These are phyloP conservation scores for Diadema setosum DNA, from an alignment of 35 echinoderm and acorn worm genomes.

Conservation along the genomic window DNA sequence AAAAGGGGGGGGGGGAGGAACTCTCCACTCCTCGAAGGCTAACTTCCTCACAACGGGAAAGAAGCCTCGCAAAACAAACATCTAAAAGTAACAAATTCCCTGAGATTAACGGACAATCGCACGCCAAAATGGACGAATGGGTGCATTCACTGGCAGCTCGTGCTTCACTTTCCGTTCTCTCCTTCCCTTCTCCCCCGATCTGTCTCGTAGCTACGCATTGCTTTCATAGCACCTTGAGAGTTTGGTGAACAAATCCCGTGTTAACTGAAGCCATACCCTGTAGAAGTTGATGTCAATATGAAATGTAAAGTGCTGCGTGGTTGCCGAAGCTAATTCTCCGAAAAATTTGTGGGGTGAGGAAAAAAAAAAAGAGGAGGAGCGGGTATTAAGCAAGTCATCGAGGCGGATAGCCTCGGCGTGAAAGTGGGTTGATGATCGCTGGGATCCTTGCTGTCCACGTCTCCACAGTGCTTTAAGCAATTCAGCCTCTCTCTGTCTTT, in stretches of 20 bases:
- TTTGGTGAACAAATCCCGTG: not conserved
- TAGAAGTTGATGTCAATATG: not conserved
- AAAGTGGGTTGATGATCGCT: too few species aligned
- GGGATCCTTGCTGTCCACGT: too few species aligned
- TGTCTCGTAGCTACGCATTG: not conserved
- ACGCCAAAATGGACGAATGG: not conserved
- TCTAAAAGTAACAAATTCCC: conserved; percentile 12
- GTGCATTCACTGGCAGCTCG: not conserved
- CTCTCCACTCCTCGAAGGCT: not conserved
- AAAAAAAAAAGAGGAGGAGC: too few species aligned
- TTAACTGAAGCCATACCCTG: conserved; percentile 5
- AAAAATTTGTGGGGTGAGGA: too few species aligned
- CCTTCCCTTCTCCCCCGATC: not conserved
- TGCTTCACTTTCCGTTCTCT: not conserved
- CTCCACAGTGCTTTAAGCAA: too few species aligned
- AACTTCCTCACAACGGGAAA: not conserved
- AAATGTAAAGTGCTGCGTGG: not conserved
- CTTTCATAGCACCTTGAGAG: not conserved
- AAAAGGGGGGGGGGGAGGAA: not conserved
- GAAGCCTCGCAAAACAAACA: conserved; percentile 20
- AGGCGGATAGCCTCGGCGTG: too few species aligned
- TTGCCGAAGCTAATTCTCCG: not conserved
- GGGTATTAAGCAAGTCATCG: too few species aligned
- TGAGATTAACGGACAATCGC: not conserved
- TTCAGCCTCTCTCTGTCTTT: too few species aligned